These are phyloP conservation scores for Rotaria magnacalcarata DNA, from an alignment of 2,888 invertebrate species.

Conservation along the genomic window DNA sequence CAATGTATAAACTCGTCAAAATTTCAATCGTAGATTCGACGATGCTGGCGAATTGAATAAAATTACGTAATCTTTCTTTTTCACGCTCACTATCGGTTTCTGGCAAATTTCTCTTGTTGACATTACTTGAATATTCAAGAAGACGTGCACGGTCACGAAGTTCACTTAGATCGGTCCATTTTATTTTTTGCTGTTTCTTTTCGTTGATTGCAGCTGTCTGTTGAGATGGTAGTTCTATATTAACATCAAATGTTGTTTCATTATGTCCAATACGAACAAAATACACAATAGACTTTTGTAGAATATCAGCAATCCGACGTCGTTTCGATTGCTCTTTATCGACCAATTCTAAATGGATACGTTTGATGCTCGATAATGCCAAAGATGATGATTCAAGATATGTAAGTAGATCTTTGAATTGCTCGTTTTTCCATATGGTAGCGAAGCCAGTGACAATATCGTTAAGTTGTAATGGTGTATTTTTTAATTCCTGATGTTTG, in stretches of 20 bases:
- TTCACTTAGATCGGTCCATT: not conserved
- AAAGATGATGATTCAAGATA: not conserved
- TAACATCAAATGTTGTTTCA: not conserved
- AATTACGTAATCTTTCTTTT: not conserved
- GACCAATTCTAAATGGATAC: not conserved
- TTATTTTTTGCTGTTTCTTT: not conserved
- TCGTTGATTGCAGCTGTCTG: not conserved
- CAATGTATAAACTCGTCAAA: not conserved
- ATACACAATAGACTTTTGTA: not conserved
- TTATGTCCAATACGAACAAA: not conserved
- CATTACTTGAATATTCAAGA: not conserved
- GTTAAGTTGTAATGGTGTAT: not conserved
- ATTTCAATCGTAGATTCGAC: not conserved
- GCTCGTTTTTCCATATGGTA: not conserved
- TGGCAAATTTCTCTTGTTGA: not conserved
- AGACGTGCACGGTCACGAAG: constrained; percentile 22
- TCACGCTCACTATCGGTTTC: not conserved
- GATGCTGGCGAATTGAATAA: not conserved
- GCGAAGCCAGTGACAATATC: not conserved
- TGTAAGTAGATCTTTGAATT: not conserved
- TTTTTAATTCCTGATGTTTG: not conserved
- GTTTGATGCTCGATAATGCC: not conserved
- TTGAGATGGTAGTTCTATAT: not conserved
- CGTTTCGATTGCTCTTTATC: constrained; percentile 25
- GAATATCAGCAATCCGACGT: not conserved